Base-by-base conservation (phyloP, 2,888 invertebrate species). In the Ectobius pallidus region DNA sequence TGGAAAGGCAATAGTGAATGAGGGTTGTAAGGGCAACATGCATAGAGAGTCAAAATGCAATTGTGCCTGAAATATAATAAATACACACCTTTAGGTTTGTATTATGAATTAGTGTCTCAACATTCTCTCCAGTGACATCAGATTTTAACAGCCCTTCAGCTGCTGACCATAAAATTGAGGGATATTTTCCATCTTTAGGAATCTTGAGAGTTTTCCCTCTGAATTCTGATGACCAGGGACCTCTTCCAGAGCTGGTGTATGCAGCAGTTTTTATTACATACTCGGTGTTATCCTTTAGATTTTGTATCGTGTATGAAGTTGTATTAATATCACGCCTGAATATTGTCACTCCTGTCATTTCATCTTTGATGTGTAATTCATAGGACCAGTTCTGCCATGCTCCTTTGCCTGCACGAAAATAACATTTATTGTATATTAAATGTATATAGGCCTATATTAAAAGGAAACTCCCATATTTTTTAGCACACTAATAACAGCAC, bases 261-360 rank as follows among this genome's bases (percentile, higher is more conserved):
- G 95, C 94, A 3, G 93, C 90, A 0, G 94, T 92, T 82, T 90
- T 91, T 52, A 96, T 88, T 16, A 88, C 85, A 80, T 96, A 96
- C 76, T 90, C 88, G 7, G 92, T 91, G 77, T 91, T 89, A 78
- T 93, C 91, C 77, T 87, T 85, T n/a, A 95, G 84, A 73, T 90
- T 87, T 77, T 89, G 87, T 32, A 94, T 89, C 0, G 89, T 87
- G 75, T 87, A 88, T 65, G 88, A 89, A 9, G 88, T 87, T 0
- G 89, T 86, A 69, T 89, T 89, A 39, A 87, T 86, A 44, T 84
- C 83, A 32, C 80, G 82, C 55, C 84, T 83, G 73, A 80, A 83
- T 18, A 83, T 81, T 6, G 82, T 82, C 39, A 83, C 82, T 1
- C 83, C 82, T 4, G 81, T 82, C 1, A 81, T 80, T 76, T 86